phyloP scores from a whole-genome alignment of 2,888 invertebrate species.

The Pristionchus exspectatus region DNA sequence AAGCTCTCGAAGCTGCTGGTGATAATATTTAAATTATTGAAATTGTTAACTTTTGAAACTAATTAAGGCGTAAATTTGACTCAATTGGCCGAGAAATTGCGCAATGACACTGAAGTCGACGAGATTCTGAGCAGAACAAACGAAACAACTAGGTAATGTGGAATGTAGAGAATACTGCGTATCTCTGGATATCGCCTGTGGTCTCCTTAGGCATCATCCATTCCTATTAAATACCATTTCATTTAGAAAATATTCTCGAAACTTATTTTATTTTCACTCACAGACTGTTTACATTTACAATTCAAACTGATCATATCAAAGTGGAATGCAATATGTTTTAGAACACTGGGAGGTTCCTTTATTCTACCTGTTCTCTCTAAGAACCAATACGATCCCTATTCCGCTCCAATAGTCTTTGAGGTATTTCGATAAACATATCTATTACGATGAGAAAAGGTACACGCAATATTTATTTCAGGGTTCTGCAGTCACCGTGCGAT shows the following conservation, averaged over 20 bases:
- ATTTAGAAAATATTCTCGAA: no score
- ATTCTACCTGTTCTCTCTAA: slow-evolving; percentile 77
- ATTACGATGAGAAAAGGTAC: neutral
- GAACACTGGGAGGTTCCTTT: slow-evolving; percentile 72
- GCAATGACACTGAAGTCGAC: slow-evolving; percentile 78
- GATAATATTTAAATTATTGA: slow-evolving; percentile 56
- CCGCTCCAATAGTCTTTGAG: slow-evolving; percentile 76
- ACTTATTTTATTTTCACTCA: no score
- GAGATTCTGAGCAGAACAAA: slow-evolving; percentile 75
- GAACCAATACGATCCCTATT: slow-evolving; percentile 77
- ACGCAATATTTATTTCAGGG: neutral
- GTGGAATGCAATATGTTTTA: slow-evolving; percentile 53
- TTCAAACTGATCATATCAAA: no score
- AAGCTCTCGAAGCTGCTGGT: slow-evolving; percentile 72
- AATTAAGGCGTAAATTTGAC: slow-evolving; percentile 74
- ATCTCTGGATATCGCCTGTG: no score
- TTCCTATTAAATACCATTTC: no score
- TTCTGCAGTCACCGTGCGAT: slow-evolving; percentile 75
- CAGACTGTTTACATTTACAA: no score
- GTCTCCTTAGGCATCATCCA: neutral
- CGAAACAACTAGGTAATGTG: slow-evolving; percentile 66
- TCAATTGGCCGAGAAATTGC: slow-evolving; percentile 76
- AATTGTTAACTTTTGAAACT: neutral
- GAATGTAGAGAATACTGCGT: neutral
- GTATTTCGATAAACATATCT: no score